Percentiles rank a stretch among this genome's conserved stretches.
These are phyloP conservation scores for Acanthosoma haemorrhoidale DNA, from an alignment of 2,888 invertebrate species.

Conservation along the genomic window DNA sequence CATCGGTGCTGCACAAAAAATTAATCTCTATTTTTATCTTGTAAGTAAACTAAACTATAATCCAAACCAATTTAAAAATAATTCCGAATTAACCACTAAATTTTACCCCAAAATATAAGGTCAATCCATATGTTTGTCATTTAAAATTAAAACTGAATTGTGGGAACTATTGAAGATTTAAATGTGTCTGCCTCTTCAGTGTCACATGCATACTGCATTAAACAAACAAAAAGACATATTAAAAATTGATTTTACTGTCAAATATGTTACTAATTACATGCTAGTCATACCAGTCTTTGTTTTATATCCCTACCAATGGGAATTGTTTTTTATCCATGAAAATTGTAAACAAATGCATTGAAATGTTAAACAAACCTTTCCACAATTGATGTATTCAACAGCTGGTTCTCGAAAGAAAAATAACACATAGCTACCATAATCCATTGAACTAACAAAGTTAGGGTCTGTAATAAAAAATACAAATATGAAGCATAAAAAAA, in stretches of 20 bases:
- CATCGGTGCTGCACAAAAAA: background rate
- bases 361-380: slow-evolving; percentile 57
- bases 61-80: background rate
- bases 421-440: slow-evolving; percentile 77
- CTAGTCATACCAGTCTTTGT: too few species aligned
- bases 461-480: slow-evolving; percentile 57
- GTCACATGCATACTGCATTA: too few species aligned
- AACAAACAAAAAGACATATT: too few species aligned
- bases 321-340: too few species aligned
- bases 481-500: background rate
- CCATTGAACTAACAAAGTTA: slow-evolving; percentile 85
- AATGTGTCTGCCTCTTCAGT: too few species aligned
- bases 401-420: slow-evolving; percentile 92
- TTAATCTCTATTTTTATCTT: background rate
- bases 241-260: too few species aligned
- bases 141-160: too few species aligned
- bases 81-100: background rate
- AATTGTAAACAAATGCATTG: background rate
- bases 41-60: background rate
- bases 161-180: too few species aligned
- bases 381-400: slow-evolving; percentile 89
- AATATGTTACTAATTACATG: too few species aligned
- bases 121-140: too few species aligned
- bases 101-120: too few species aligned
- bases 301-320: too few species aligned